Evolutionary conservation across 2,113 vertebrate genomes (phyloP), one percentile per base, ranked within the genome.

Genomic region (Aegotheles bennettii): DNA sequence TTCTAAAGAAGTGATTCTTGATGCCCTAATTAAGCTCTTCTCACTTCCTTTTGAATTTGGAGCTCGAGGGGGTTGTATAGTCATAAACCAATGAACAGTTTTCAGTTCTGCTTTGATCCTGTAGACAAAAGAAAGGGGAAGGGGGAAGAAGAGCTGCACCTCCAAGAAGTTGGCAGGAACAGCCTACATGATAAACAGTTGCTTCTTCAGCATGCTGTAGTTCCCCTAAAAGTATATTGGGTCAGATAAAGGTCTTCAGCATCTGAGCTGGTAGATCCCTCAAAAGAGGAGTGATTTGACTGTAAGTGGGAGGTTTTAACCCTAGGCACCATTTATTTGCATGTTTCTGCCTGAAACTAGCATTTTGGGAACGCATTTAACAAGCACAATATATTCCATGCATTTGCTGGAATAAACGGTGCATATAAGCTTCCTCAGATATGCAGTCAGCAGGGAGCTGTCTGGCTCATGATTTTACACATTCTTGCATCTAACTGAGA

Each of bases 281-380:
- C 90, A 70, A 38, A 95, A 95, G 93, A 96, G 95, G 88, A 95
- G 90, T 77, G 92, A 96, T 95, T 93, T 97, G 94, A 96, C 88
- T 95, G 86, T 90, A 96, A 96, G 88, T 94, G 96, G 95, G 94
- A 97, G 92, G 88, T 93, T 96, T 96, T 94, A 96, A 95, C 95
- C 90, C 88, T 36, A 87, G 92, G 88, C 90, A 87, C 76, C 80
- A 35, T 96, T 97, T 96, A 95, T 95, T 94, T 96, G 83, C 86
- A 67, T 95, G 96, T 95, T 95, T 96, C 94, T 92, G 90, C 93
- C 90, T 79, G 65, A 93, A 97, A 96, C 86, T 51, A 96, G 95
- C 92, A 82, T 90, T 96, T 80, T 89, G 96, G 96, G 96, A 97
- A 11, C 80, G 28, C 48, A 6, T 93, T 96, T 97, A 96, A 96